phyloP scores from a whole-genome alignment of 2,888 invertebrate species.

The Pseudanteris insignis region DNA sequence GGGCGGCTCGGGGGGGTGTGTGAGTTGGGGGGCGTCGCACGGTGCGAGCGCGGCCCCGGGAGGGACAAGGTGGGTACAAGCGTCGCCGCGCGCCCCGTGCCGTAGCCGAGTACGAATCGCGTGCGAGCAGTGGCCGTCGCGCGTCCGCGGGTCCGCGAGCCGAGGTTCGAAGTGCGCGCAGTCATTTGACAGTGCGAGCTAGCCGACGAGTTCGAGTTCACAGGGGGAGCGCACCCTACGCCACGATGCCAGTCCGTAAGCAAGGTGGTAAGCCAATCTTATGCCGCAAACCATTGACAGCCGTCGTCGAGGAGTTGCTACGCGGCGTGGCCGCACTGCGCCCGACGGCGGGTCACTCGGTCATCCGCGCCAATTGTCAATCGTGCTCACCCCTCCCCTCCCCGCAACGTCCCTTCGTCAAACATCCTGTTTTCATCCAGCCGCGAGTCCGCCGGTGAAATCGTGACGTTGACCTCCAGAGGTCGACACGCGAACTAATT shows the following conservation, averaged over 20 bases:
- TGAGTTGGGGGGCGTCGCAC: constrained; percentile 37
- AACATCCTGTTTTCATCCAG: no score
- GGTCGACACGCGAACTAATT: no score
- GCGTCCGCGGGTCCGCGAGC: constrained; percentile 28
- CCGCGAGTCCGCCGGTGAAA: no score
- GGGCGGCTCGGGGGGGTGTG: constrained; percentile 37
- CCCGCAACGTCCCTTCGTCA: no score
- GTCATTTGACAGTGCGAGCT: not conserved
- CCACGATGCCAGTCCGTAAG: constrained; percentile 47
- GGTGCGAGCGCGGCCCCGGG: constrained; percentile 33
- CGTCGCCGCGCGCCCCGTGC: constrained; percentile 24
- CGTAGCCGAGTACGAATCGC: constrained; percentile 24
- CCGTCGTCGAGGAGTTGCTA: not conserved
- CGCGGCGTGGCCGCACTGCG: not conserved
- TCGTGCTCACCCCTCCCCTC: no score
- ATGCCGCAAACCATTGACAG: constrained; percentile 1
- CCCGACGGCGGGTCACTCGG: not conserved
- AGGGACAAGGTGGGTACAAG: constrained; percentile 38
- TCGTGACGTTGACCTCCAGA: no score
- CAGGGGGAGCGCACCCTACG: constrained; percentile 12
- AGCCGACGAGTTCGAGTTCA: constrained; percentile 21
- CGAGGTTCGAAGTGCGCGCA: not conserved
- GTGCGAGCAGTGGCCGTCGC: constrained; percentile 33
- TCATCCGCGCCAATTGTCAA: not conserved
- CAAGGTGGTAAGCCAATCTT: constrained; percentile 47